Conservation (phyloP, 2,888 invertebrate species). For the Galeruca laticollis region DNA sequence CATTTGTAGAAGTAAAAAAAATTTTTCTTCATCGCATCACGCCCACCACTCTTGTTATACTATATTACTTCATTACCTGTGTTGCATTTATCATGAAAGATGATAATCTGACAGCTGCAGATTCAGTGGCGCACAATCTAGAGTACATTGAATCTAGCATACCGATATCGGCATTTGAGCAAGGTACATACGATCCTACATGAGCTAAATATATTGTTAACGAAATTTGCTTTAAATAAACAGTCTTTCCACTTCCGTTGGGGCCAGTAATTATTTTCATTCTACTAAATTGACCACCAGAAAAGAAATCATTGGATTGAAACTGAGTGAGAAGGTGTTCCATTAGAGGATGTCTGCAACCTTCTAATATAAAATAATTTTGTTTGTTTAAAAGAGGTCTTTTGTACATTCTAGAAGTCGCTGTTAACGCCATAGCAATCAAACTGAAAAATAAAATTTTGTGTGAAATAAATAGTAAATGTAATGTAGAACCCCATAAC, state of each 20-base stretch:
- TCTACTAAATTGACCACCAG: constrained; percentile 69
- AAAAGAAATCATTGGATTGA: constrained; percentile 80
- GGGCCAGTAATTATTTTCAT: constrained; percentile 90
- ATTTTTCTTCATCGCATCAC: too few species aligned
- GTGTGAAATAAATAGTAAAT: not conserved
- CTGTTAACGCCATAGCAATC: constrained; percentile 63
- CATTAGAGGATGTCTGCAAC: constrained; percentile 81
- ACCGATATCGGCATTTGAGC: constrained; percentile 78
- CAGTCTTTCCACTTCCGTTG: constrained; percentile 92
- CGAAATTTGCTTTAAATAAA: constrained; percentile 88
- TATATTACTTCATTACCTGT: constrained; percentile 71
- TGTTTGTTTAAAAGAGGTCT: constrained; percentile 62
- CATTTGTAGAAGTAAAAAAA: too few species aligned
- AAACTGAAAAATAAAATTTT: constrained; percentile 55
- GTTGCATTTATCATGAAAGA: constrained; percentile 87
- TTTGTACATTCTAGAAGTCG: constrained; percentile 60
- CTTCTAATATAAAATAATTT: constrained; percentile 60
- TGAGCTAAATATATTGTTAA: constrained; percentile 88
- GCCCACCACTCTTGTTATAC: not conserved
- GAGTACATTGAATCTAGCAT: constrained; percentile 81
- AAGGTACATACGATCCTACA: constrained; percentile 91
- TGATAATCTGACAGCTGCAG: constrained; percentile 82
- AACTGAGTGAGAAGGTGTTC: constrained; percentile 74
- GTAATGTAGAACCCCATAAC: too few species aligned
- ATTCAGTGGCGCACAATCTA: constrained; percentile 81